phyloP scores from a whole-genome alignment of 2,113 vertebrate genomes.

The Apteryx mantelli region DNA sequence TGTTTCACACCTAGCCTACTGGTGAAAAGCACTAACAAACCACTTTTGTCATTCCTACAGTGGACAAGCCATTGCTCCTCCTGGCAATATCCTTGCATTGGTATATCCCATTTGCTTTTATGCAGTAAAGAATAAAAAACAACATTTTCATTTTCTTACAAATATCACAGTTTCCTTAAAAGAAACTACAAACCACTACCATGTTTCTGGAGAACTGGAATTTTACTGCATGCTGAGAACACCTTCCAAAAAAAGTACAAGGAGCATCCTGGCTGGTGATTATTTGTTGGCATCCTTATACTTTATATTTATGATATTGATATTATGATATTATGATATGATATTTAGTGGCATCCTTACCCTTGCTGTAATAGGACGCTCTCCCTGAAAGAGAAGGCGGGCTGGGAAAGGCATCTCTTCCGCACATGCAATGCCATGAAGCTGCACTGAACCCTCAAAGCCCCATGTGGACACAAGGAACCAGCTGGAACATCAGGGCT shows the following conservation, averaged over 20 bases:
- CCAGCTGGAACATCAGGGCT: neutral
- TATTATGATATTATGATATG: neutral
- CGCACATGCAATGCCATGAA: neutral
- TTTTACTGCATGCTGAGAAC: neutral
- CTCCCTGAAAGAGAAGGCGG: neutral
- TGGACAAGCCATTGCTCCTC: neutral
- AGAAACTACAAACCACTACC: neutral
- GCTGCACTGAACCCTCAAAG: neutral
- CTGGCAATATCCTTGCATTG: neutral
- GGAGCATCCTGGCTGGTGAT: neutral
- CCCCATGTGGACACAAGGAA: neutral
- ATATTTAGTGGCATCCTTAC: neutral
- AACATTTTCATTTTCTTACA: neutral
- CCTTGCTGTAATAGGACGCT: neutral
- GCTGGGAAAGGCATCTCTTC: neutral
- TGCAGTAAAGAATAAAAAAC: neutral
- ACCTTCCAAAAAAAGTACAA: neutral
- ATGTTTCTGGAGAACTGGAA: neutral
- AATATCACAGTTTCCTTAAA: neutral
- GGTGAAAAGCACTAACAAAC: slow-evolving; percentile 1
- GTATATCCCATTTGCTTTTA: neutral
- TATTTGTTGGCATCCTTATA: neutral
- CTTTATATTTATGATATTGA: no score
- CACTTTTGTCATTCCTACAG: neutral
- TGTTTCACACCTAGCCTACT: slow-evolving; percentile 42